These are phyloP conservation scores for Lordiphosa collinella DNA, from an alignment of 1,140 invertebrate species.

Conservation along the genomic window DNA sequence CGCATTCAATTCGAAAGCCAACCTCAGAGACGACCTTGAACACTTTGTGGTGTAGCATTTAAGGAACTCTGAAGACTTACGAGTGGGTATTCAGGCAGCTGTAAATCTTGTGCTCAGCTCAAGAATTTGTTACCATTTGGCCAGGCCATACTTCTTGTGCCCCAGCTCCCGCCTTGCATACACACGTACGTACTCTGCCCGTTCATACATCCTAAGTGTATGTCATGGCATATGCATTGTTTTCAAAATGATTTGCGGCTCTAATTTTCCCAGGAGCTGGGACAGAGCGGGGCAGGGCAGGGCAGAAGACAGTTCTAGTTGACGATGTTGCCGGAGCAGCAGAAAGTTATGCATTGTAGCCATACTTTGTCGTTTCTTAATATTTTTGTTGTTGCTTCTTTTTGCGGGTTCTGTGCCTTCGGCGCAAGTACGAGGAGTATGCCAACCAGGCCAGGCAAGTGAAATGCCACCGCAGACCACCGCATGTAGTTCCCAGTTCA, in stretches of 20 bases:
- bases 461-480: conserved; percentile 39
- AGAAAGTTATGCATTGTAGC: conserved; percentile 53
- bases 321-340: conserved; percentile 9
- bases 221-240: conserved; percentile 76
- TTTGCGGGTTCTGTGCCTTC: conserved; percentile 55
- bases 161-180: too few relatives aligned
- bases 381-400: conserved; percentile 45
- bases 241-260: conserved; percentile 73
- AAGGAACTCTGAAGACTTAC: too few relatives aligned
- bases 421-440: conserved; percentile 27
- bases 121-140: too few relatives aligned
- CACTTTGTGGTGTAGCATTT: too few relatives aligned
- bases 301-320: not conserved
- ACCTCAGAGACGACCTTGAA: too few relatives aligned
- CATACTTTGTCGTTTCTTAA: conserved; percentile 51
- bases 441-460: too few relatives aligned
- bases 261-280: conserved; percentile 54
- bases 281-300: not conserved
- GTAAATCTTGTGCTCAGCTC: too few relatives aligned
- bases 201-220: conserved; percentile 11
- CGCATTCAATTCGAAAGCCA: too few relatives aligned
- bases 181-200: too few relatives aligned
- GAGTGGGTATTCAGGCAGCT: too few relatives aligned
- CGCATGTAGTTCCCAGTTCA: conserved; percentile 22
- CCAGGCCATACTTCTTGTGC: too few relatives aligned